Evolutionary conservation across 2,113 vertebrate genomes (phyloP), one percentile per base, ranked within the genome.

Genomic region (Sylvilagus bachmani): DNA sequence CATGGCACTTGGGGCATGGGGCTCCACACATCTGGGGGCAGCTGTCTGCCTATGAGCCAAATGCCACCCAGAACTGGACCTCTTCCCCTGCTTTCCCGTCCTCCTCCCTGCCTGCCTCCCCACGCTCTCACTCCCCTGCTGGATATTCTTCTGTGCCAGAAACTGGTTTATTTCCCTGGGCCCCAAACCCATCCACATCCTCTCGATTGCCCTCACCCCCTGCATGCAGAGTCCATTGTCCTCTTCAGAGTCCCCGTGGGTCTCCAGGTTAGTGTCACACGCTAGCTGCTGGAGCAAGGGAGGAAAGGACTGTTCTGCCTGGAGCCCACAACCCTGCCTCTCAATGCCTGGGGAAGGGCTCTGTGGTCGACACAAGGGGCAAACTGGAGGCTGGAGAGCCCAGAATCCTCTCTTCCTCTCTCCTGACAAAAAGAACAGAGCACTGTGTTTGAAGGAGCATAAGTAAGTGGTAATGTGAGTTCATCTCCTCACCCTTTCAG

Each of bases 21-120:
- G 38, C 11, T 51, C 7, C 69, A 51, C 70, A 73, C 17, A 22
- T 55, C 67, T 3, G 9, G 86, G 29, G 75, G 69, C 27, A 51
- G 31, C 92, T 3, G 6, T 73, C 51, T 75, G 66, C 70, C 70
- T 89, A 78, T 49, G 77, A 25, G 36, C 27, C 55, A 95, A 51
- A 84, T 87, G 84, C 67, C 51, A 7, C n/a, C 1, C 17, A 3
- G n/a, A 62, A 53, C 69, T 62, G n/a, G 25, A 17, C 33, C 38
- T 29, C 33, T 4, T 29, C 17, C 53, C 53, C 29, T 71, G 31
- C 82, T 62, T 64, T 67, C 51, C 64, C 5, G 8, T 16, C 49
- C 22, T 49, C 5, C n/a, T 44, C 33, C 31, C 6, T 53, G 22
- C 36, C 21, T 51, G 27, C 13, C n/a, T 75, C 58, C 64, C 33